Base-by-base conservation (phyloP, 2,797 vertebrate species). In the Cephalopachus bancanus region DNA sequence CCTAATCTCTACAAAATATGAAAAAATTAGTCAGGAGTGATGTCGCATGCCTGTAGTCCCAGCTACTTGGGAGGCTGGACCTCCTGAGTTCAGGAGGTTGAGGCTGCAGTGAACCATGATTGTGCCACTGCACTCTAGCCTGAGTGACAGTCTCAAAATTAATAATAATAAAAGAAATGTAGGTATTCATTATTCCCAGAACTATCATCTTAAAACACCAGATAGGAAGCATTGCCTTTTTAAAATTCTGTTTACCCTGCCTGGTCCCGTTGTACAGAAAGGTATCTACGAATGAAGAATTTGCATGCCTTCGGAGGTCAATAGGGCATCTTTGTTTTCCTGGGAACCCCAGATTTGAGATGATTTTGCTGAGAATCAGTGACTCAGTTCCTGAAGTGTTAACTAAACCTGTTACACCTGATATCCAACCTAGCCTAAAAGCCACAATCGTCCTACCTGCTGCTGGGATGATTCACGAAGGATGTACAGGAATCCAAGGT, bases 401-500 rank as follows among this genome's bases (percentile, higher is more conserved):
- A 67, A 84, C 75, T 89, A 75, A 97, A 94, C 94, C 95, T 74
- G 97, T 96, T 74, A 44, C 33, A 78, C 89, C 91, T 87, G 83
- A 94, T 97, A 93, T 94, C 83, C 44, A 76, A 5, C 94, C 44
- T 84, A 33, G 19, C 37, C 71, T 69, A 19, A 89, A 95, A 95
- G 33, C 71, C 71, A 57, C 49, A 51, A 59, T 72, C 72, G 87
- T 92, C 75, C 14, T 57, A 16, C 44, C 37, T 95, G 28, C 30
- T 65, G 30, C 20, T 67, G 69, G 64, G 26, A 57, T 89, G 91
- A 94, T 84, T 97, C 75, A 89, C 62, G 93, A 81, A 75, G 10
- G n/a, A 51, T 51, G 65, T 62, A n/a, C 93, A 91, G 86, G 67
- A 85, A 90, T 62, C 65, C 71, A 33, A 59, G 24, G 19, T 75